Evolutionary conservation across 2,113 vertebrate species (phyloP).

Genomic region (Caretta caretta): DNA sequence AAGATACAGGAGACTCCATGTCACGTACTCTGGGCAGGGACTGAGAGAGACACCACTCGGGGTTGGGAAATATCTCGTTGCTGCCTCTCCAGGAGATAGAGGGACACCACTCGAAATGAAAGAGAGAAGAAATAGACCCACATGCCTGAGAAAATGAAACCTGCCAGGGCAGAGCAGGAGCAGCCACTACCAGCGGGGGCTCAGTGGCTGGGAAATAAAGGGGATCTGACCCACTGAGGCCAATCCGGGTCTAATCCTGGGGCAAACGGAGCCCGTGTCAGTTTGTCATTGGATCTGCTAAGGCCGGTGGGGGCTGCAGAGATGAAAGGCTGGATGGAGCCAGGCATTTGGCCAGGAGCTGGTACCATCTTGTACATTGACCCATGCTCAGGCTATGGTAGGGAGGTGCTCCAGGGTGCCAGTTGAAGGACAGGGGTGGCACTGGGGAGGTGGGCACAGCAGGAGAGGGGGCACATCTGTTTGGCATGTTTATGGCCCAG

Average conservation of each 20-base stretch:
- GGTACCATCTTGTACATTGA: neutral
- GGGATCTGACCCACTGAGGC: neutral
- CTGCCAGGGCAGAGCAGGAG: neutral
- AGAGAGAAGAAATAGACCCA: neutral
- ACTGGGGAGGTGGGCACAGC: too few relatives aligned
- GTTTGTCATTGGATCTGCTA: neutral
- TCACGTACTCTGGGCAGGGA: neutral
- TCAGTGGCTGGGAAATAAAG: neutral
- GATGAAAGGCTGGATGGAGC: neutral
- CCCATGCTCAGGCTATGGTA: neutral
- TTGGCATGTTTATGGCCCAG: neutral
- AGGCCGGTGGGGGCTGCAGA: neutral
- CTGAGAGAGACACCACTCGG: neutral
- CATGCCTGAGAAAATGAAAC: neutral
- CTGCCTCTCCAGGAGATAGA: neutral
- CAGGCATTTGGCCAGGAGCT: neutral
- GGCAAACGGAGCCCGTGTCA: neutral
- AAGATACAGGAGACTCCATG: neutral
- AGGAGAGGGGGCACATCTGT: too few relatives aligned
- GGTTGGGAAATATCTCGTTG: neutral
- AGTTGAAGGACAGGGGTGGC: too few relatives aligned
- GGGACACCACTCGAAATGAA: neutral
- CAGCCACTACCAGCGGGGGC: neutral
- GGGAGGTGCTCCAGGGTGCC: too few relatives aligned
- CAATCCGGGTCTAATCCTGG: neutral